Base-by-base conservation (phyloP, 2,797 vertebrate species). In the Champsocephalus esox region DNA sequence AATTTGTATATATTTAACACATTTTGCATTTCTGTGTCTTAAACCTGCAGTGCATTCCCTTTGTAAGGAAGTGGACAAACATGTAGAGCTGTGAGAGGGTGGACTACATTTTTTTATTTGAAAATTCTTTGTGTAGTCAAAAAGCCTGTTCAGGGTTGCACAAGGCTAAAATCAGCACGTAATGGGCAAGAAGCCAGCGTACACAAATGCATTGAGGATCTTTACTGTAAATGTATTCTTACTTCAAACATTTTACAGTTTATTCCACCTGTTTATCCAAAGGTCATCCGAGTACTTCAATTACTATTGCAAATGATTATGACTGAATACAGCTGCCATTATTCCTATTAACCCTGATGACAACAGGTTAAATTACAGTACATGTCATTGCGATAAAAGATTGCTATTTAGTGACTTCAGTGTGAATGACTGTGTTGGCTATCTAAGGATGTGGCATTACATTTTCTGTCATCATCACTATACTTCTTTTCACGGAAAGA, bases 21-120 rank as follows among this genome's bases (percentile, higher is more conserved):
- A 60, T 6, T 73, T 79, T 61, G 5, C n/a, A 65, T 52, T 32
- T 34, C 12, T 60, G 38, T 70, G 3, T 65, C 24, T 51, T 0
- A 41, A 21, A 65, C 38, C 45, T 10, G 4, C 12, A 55, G 13
- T 34, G 44, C 60, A 17, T 19, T 46, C 14, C 9, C 13, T 64
- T 54, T 43, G 5, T 34, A 4, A 24, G 13, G 2, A 21, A 28
- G 10, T 64, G 8, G 32, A 34, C 14, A 3, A 70, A 57, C 28
- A 12, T 19, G 55, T 32, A 45, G 14, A 45, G 14, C 14, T 44
- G 12, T 57, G 51, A 70, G 44, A 56, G 13, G 12, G 17, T 67
- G 9, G 12, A 49, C 34, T 66, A 16, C 0, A 55, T 50, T 14
- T 19, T 28, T 3, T 56, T 32, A 28, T 43, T 73, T 70, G 3